A percentile compares a stretch with the other conserved stretches of the same genome.
phyloP scores from a whole-genome alignment of 2,888 invertebrate species.

The Patella ulyssiponensis region DNA sequence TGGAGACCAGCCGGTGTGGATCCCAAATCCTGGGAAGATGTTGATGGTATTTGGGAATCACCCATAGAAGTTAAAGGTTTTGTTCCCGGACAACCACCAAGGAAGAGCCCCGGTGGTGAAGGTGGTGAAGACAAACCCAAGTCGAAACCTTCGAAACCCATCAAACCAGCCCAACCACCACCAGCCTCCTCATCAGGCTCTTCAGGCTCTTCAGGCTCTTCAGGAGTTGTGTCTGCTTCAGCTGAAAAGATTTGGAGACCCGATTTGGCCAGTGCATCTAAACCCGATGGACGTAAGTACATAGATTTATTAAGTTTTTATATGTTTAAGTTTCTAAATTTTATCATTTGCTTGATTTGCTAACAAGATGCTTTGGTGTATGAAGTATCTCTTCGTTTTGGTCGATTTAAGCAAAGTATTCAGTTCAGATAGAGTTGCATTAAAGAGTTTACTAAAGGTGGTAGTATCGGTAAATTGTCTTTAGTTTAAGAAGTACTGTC shows the following conservation, averaged over 20 bases:
- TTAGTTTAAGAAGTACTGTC: no score
- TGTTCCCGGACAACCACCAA: slow-evolving; percentile 21
- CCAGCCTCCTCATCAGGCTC: neutral
- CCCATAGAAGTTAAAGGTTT: slow-evolving; percentile 18
- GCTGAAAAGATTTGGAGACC: slow-evolving; percentile 3
- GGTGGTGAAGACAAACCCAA: slow-evolving; percentile 11
- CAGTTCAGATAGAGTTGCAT: no score
- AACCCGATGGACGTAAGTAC: neutral
- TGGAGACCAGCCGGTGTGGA: slow-evolving; percentile 40
- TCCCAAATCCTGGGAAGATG: slow-evolving; percentile 34
- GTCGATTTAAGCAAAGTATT: no score
- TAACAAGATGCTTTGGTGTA: no score
- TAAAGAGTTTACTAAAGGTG: no score
- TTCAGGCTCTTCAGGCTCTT: neutral
- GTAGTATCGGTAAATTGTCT: no score
- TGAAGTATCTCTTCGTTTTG: no score
- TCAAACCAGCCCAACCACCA: neutral
- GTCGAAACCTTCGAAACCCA: neutral
- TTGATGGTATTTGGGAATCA: slow-evolving; percentile 29
- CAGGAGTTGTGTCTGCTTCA: neutral
- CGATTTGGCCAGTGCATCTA: neutral
- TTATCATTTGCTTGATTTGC: no score
- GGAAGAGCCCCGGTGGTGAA: neutral
- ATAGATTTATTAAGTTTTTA: no score
- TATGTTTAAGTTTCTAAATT: no score